Evolutionary conservation across 2,888 invertebrate genomes (phyloP), one percentile per base, ranked within the genome.

Genomic region (Nomada ruficornis): DNA sequence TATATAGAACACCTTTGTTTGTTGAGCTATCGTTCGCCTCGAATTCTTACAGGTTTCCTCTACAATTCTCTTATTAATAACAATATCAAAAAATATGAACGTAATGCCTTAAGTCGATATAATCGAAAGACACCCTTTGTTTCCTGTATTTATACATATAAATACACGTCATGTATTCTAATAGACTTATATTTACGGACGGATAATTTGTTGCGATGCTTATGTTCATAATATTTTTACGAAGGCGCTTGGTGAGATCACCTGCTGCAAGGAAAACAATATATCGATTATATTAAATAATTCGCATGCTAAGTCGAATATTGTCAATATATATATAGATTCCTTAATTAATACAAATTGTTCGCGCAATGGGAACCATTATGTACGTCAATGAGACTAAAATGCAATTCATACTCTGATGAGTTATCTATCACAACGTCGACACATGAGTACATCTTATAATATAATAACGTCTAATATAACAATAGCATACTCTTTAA

Each of bases 161-260:
- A 52, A 75, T 68, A 52, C 67, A 60, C 68, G 72, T 73, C 69
- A 74, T 54, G 47, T 42, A 67, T 78, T 71, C 59, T 80, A 86
- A 73, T 70, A 67, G 78, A 71, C 64, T 82, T 88, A 87, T 20
- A 72, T 23, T 36, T 81, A 88, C 64, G 88, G 86, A 88, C 88
- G 87, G 87, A 87, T 88, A 87, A 57, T 83, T 72, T 72, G 26
- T 65, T 87, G 75, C 73, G 80, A 69, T 69, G 67, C 20, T 47
- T 55, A 64, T n/a, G 10, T 68, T 80, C 70, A 67, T 72, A 72
- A 57, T 26, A 50, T 76, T 70, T 52, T 72, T 67, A 67, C 47
- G 29, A 74, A 72, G 67, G 65, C 70, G 70, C 59, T 78, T 55
- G 59, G 69, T 80, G 84, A 87, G 84, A 86, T 87, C 84, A 86